These are phyloP conservation scores for Maniola jurtina DNA, from an alignment of 1,140 invertebrate genomes.

Conservation along the genomic window DNA sequence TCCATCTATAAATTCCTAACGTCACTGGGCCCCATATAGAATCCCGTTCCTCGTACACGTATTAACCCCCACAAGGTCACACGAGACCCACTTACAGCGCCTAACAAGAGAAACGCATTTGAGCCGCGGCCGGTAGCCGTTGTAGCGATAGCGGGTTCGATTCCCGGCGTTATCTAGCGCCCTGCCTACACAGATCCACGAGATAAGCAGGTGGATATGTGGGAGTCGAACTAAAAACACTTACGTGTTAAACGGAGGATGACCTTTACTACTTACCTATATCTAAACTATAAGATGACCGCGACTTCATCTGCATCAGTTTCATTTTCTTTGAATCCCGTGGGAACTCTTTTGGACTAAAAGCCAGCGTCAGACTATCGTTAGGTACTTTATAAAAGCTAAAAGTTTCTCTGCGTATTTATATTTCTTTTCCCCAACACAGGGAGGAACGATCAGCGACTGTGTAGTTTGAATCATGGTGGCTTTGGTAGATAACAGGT, in stretches of 20 bases:
- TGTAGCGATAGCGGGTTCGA: slow-evolving; percentile 50
- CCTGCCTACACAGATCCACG: slow-evolving; percentile 48
- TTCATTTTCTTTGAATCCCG: no score
- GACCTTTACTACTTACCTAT: slow-evolving; percentile 15
- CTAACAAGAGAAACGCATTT: slow-evolving; percentile 70
- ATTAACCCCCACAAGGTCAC: slow-evolving; percentile 39
- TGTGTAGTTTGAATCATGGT: no score
- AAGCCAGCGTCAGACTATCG: no score
- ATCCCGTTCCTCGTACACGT: slow-evolving; percentile 33
- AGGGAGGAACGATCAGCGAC: no score
- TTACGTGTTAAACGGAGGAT: slow-evolving; percentile 20
- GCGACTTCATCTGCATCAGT: background rate
- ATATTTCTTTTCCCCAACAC: no score
- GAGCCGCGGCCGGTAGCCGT: slow-evolving; percentile 49
- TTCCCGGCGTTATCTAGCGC: slow-evolving; percentile 44
- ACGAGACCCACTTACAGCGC: slow-evolving; percentile 50
- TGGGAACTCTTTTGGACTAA: no score
- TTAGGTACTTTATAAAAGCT: no score
- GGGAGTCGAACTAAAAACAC: slow-evolving; percentile 38
- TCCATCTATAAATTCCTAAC: no score
- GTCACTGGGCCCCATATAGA: slow-evolving; percentile 17
- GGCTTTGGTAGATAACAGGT: no score
- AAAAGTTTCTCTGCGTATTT: no score
- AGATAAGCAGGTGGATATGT: slow-evolving; percentile 57
- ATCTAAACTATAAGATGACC: background rate